Evolutionary conservation across 2,888 invertebrate genomes (phyloP).

Genomic region (Spisula subtruncata): DNA sequence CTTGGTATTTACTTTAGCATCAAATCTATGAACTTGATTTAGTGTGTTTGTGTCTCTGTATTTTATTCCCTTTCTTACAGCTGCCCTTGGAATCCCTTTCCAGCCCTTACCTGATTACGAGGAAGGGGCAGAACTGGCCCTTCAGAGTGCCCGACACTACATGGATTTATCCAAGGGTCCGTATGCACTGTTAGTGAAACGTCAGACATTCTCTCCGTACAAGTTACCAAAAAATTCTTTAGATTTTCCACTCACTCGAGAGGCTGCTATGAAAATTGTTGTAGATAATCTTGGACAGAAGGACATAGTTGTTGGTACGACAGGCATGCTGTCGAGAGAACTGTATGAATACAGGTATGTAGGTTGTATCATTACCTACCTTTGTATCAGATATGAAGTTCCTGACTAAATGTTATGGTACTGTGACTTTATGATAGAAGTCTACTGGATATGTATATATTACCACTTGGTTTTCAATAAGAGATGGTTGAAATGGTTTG

Average conservation of each 20-base stretch:
- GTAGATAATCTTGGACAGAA: conserved; percentile 84
- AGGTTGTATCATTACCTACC: not conserved
- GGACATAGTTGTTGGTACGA: conserved; percentile 88
- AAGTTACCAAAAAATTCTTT: conserved; percentile 74
- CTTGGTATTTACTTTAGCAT: no score
- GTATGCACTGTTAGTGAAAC: conserved; percentile 88
- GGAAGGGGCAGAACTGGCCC: conserved; percentile 86
- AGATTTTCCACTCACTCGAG: conserved; percentile 84
- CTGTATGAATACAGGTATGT: conserved; percentile 87
- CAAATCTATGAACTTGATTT: no score
- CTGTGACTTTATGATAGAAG: no score
- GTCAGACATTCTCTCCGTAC: conserved; percentile 88
- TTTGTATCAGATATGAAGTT: not conserved
- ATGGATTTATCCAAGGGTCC: conserved; percentile 87
- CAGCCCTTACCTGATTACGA: conserved; percentile 88
- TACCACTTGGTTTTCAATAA: no score
- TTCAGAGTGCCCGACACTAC: conserved; percentile 87
- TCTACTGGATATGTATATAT: no score
- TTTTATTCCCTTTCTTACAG: conserved; percentile 65
- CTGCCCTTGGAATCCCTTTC: conserved; percentile 82
- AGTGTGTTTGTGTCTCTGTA: not conserved
- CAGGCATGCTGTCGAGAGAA: conserved; percentile 88
- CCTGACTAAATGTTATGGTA: no score
- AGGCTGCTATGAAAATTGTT: conserved; percentile 86
- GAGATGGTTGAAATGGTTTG: no score